phyloP scores from a whole-genome alignment of 2,888 invertebrate species.

The Thymelicus acteon region DNA sequence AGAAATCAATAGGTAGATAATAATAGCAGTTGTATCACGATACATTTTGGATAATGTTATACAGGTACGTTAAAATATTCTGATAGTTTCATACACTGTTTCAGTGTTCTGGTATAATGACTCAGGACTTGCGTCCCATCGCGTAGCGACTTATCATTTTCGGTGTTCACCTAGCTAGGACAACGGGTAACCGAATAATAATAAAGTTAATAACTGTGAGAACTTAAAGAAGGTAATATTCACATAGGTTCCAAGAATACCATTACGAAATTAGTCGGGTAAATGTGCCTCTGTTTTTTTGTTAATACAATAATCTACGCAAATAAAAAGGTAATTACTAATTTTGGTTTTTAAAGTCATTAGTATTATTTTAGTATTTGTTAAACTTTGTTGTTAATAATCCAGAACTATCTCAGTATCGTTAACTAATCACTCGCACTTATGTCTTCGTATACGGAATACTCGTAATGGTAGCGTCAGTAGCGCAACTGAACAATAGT shows the following conservation, averaged over 20 bases:
- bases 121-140: too few relatives aligned
- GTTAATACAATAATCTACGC: not conserved
- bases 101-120: too few relatives aligned
- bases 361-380: not conserved
- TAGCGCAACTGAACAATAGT: too few relatives aligned
- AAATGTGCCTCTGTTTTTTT: not conserved
- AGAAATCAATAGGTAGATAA: too few relatives aligned
- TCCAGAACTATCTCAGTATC: not conserved
- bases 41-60: too few relatives aligned
- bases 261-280: not conserved
- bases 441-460: not conserved
- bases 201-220: not conserved
- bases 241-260: not conserved
- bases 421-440: not conserved
- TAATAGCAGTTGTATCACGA: too few relatives aligned
- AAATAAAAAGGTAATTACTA: not conserved
- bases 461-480: not conserved
- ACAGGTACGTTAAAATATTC: too few relatives aligned
- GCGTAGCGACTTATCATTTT: too few relatives aligned
- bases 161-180: too few relatives aligned
- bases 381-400: not conserved
- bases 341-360: not conserved
- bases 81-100: too few relatives aligned
- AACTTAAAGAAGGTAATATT: not conserved
- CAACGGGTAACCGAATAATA: too few relatives aligned